Percentiles rank a stretch among this genome's conserved stretches.
Evolutionary conservation across 92 coral and sea anemone species (phyloP).

Genomic region (Phenganax marumi): DNA sequence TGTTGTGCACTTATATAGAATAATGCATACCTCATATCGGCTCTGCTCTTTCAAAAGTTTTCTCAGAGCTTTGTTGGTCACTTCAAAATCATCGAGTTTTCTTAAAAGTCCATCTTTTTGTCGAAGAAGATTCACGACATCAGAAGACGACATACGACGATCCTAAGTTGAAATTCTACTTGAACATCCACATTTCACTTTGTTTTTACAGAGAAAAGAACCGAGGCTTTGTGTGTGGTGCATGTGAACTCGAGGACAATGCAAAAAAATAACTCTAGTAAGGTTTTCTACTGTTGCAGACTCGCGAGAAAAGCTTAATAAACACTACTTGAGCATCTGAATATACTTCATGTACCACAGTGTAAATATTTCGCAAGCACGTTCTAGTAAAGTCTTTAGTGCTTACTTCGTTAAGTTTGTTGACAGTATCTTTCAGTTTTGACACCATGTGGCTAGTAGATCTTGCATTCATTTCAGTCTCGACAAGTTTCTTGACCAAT

Average conservation of each 20-base stretch:
- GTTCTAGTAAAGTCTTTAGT: too few relatives aligned
- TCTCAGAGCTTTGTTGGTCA: slow-evolving; percentile 77
- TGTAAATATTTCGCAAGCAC: background rate
- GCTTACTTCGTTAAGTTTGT: slow-evolving; percentile 75
- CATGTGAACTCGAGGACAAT: too few relatives aligned
- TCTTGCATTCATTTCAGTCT: slow-evolving; percentile 85
- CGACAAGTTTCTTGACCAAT: slow-evolving; percentile 82
- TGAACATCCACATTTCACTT: too few relatives aligned
- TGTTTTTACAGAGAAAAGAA: too few relatives aligned
- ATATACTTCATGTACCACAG: background rate
- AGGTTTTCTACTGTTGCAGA: too few relatives aligned
- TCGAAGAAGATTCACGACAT: slow-evolving; percentile 70
- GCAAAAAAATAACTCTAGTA: too few relatives aligned
- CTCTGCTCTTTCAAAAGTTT: slow-evolving; percentile 80
- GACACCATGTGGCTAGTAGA: slow-evolving; percentile 79
- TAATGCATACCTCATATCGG: slow-evolving; percentile 67
- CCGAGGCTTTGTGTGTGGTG: too few relatives aligned
- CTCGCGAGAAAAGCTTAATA: too few relatives aligned
- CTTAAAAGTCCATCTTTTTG: slow-evolving; percentile 81
- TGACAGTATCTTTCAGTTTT: slow-evolving; percentile 77
- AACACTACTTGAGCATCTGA: too few relatives aligned
- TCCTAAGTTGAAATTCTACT: slow-evolving; percentile 55
- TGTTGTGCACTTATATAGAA: background rate
- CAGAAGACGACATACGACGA: slow-evolving; percentile 87
- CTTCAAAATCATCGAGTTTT: slow-evolving; percentile 91